These are phyloP conservation scores for Orestias chungarensis DNA, from an alignment of 2,797 vertebrate genomes.

Conservation along the genomic window DNA sequence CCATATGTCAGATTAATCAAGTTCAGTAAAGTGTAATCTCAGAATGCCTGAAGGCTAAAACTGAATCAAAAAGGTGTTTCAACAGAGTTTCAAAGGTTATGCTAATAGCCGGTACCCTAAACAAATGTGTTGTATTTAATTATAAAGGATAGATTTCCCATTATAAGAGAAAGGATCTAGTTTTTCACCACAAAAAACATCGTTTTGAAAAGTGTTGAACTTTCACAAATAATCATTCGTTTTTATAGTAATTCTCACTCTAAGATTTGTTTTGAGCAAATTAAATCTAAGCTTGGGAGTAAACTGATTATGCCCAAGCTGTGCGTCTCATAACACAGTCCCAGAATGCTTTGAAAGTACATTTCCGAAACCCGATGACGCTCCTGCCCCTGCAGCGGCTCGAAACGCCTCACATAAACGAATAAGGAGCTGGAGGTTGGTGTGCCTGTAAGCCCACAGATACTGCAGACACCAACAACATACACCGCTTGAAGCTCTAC, in stretches of 20 bases:
- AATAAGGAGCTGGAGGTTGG: constrained; percentile 6
- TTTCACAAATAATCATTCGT: not conserved
- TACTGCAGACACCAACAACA: constrained; percentile 50
- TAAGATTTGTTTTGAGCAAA: constrained; percentile 22
- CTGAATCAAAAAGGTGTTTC: not conserved
- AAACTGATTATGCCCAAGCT: constrained; percentile 7
- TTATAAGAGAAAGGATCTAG: too few species aligned
- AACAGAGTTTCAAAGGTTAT: not conserved
- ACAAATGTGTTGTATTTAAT: not conserved
- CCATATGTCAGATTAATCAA: not conserved
- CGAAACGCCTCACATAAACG: not conserved
- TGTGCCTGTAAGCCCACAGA: constrained; percentile 61
- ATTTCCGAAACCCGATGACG: constrained; percentile 10
- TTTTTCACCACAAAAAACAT: not conserved
- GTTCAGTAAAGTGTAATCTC: not conserved
- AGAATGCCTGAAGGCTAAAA: not conserved
- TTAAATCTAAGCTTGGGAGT: not conserved
- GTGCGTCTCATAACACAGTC: not conserved
- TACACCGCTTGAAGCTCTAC: constrained; percentile 45
- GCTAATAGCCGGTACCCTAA: not conserved
- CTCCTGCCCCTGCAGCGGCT: constrained; percentile 12
- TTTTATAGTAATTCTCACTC: constrained; percentile 2
- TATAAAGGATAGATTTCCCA: not conserved
- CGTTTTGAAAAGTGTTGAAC: not conserved
- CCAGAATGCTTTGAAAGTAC: not conserved